Evolutionary conservation across 2,888 invertebrate genomes (phyloP).

Genomic region (Dasysyrphus tricinctus): DNA sequence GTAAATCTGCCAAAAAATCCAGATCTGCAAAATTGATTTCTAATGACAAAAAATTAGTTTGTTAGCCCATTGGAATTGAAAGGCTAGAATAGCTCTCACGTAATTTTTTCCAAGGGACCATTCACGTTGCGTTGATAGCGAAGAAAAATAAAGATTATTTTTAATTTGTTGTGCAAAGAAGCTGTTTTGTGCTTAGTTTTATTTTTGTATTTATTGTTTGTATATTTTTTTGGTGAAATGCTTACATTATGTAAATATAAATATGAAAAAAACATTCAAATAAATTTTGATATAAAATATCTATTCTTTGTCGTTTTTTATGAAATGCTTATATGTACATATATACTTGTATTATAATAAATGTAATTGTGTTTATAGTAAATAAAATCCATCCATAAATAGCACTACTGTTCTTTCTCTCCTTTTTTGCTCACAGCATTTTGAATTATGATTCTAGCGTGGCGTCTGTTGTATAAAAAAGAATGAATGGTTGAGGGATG

Average conservation of each 20-base stretch:
- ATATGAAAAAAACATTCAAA: not conserved
- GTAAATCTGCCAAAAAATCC: no score
- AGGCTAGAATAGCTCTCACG: no score
- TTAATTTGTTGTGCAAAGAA: constrained; percentile 4
- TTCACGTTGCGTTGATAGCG: no score
- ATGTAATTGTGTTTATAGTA: not conserved
- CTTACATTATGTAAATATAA: constrained; percentile 5
- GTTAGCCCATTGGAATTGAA: no score
- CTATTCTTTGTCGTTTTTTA: not conserved
- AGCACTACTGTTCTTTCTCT: constrained; percentile 57
- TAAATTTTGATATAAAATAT: not conserved
- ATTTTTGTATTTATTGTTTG: constrained; percentile 8
- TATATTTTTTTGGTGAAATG: constrained; percentile 14
- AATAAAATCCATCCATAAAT: constrained; percentile 52
- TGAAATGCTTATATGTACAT: not conserved
- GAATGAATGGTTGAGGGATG: constrained; percentile 27
- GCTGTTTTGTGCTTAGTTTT: constrained; percentile 8
- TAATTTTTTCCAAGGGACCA: no score
- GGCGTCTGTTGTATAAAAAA: constrained; percentile 63
- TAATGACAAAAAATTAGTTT: no score
- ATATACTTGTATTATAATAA: no score
- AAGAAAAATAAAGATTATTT: not conserved
- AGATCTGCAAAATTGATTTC: no score
- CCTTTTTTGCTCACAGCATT: constrained; percentile 33
- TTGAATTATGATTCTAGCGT: constrained; percentile 59